Evolutionary conservation across 2,797 vertebrate species (phyloP), one percentile per base, ranked within the genome.

Genomic region (Pangasius djambal): DNA sequence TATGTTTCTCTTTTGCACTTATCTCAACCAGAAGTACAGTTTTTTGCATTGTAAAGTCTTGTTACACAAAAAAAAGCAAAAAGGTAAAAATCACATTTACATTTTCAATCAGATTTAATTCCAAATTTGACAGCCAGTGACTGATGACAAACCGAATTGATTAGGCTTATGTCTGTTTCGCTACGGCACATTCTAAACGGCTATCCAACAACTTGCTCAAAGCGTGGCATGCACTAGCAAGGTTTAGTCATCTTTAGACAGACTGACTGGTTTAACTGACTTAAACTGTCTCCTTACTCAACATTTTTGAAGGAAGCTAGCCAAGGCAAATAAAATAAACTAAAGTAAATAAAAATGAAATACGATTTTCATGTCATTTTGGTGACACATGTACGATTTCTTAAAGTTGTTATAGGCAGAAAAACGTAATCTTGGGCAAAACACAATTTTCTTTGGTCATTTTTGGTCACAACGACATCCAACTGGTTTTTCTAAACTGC

Each of bases 221-320:
- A 55, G 50, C 22, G 6, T 57, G 77, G 15, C 28, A 8, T 78
- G 31, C 15, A 55, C 28, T 31, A 6, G 7, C 2, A 10, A 10
- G 52, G n/a, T n/a, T 75, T 50, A 77, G 40, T 50, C 44, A 78
- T 78, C 75, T 57, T 31, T 57, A 79, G 7, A 22, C 34, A 59
- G 79, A 61, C 4, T 40, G 55, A 82, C 79, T 81, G n/a, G 78
- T 57, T n/a, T n/a, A n/a, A n/a, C n/a, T n/a, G n/a, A n/a, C n/a
- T 28, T 74, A 10, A 77, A 77, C 20, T 4, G 37, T 37, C 70
- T 74, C 2, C 25, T 75, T 75, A 48, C 25, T 78, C 28, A 55
- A 78, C 28, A 55, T 55, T 16, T 7, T 20, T 31, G n/a, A 1
- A 55, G n/a, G 44, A 55, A 79, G 16, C 20, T 52, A 13, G 37